These are phyloP conservation scores for Cyprinus carpio DNA, from an alignment of 2,113 vertebrate species.

Conservation along the genomic window DNA sequence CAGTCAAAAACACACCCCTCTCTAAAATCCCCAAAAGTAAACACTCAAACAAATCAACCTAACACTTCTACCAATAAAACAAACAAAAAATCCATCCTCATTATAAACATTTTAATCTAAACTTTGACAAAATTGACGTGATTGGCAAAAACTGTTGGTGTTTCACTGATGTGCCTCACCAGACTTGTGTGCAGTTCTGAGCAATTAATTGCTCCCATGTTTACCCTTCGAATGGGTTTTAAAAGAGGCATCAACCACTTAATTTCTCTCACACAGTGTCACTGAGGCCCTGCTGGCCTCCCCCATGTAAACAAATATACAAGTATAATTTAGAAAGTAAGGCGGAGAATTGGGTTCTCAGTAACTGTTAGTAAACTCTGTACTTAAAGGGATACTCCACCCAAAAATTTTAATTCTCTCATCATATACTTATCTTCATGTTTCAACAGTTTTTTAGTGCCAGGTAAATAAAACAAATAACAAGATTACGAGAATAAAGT, in stretches of 20 bases:
- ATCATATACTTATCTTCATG: too few relatives aligned
- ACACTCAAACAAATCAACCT: slow-evolving; percentile 1
- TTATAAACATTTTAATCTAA: slow-evolving; percentile 18
- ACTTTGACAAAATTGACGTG: slow-evolving; percentile 18
- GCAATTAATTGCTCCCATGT: slow-evolving; percentile 34
- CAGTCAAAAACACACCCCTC: slow-evolving; percentile 8
- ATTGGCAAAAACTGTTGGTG: slow-evolving; percentile 9
- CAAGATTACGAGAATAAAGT: too few relatives aligned
- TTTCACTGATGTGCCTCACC: slow-evolving; percentile 18
- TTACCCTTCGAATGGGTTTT: slow-evolving; percentile 49
- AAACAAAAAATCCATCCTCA: background rate
- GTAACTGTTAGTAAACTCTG: background rate
- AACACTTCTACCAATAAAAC: background rate
- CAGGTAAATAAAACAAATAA: too few relatives aligned
- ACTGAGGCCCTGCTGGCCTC: slow-evolving; percentile 1
- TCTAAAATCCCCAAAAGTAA: slow-evolving; percentile 12
- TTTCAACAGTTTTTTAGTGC: too few relatives aligned
- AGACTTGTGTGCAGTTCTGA: slow-evolving; percentile 6
- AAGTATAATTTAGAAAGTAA: background rate
- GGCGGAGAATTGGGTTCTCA: background rate
- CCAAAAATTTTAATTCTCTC: too few relatives aligned
- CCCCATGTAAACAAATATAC: slow-evolving; percentile 32
- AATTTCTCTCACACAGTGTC: slow-evolving; percentile 25
- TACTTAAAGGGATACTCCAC: background rate
- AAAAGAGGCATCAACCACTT: slow-evolving; percentile 45